Evolutionary conservation across 2,113 vertebrate genomes (phyloP).

Genomic region (Gambusia holbrooki): DNA sequence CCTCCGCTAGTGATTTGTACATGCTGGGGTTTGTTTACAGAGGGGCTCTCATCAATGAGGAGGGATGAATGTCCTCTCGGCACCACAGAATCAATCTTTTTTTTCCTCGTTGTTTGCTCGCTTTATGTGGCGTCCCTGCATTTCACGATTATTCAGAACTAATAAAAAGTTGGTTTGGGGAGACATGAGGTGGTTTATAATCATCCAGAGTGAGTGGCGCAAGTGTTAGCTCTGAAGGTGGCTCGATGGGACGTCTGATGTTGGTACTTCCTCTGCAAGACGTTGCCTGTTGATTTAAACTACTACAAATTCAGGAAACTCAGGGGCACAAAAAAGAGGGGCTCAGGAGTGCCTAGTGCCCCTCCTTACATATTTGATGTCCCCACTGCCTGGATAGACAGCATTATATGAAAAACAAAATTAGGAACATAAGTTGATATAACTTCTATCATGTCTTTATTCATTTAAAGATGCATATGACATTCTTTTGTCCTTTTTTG

Average conservation of each 20-base stretch:
- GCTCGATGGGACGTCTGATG: constrained; percentile 24
- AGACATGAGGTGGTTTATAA: not conserved
- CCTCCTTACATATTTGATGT: not conserved
- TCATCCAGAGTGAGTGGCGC: constrained; percentile 10
- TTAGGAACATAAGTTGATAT: no score
- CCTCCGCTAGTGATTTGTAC: constrained; percentile 45
- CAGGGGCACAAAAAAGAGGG: no score
- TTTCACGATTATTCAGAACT: not conserved
- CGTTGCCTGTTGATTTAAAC: constrained; percentile 52
- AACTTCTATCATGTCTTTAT: no score
- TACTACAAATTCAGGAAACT: constrained; percentile 35
- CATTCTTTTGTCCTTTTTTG: no score
- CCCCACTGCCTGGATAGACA: no score
- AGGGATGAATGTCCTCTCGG: not conserved
- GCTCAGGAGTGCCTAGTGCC: not conserved
- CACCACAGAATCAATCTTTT: constrained; percentile 18
- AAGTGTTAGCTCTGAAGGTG: constrained; percentile 36
- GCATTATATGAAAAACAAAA: no score
- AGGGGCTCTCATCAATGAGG: constrained; percentile 10
- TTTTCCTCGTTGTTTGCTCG: not conserved
- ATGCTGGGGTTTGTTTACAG: constrained; percentile 62
- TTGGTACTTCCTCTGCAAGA: constrained; percentile 38
- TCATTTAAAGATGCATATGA: no score
- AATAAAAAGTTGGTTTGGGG: constrained; percentile 8
- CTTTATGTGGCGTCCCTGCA: constrained; percentile 7